Evolutionary conservation across 2,113 vertebrate species (phyloP), one percentile per base, ranked within the genome.

Genomic region (Tonatia bakeri): DNA sequence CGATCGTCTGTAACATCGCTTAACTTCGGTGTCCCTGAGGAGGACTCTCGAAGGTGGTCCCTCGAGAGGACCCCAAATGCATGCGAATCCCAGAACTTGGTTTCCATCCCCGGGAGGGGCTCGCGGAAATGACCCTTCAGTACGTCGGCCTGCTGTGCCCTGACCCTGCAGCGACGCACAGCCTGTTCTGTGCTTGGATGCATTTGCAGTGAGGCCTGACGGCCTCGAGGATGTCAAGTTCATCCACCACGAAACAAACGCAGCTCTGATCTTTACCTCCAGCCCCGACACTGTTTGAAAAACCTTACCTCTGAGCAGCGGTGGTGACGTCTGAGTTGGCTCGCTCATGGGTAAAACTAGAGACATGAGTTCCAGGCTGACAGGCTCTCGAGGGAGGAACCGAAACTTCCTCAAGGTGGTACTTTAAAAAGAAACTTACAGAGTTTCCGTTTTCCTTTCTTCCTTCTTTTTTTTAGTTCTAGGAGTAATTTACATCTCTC

Each of bases 401-500:
- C n/a, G 83, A 94, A 96, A 96, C 87, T 45, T 47, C 64, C 50
- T 88, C 61, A 43, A 79, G 56, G 65, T 61, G 87, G 4, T 75
- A 67, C 36, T 86, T 82, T 9, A 67, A 87, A 73, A 93, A 77
- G 50, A 84, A 64, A 1, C 17, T 92, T 8, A 33, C 1, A 89
- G 77, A 5, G 59, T 77, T 91, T 45, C 3, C 1, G 15, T 36
- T 28, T 28, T 64, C 33, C 16, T 70, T 61, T 38, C 50, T 56
- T 38, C 7, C 36, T 38, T 80, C 52, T 52, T 36, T 93, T 93
- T 90, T 86, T 93, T 26, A 59, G 47, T 76, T 69, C 38, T 43
- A 79, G 64, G 86, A 89, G n/a, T 73, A 67, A 91, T 94, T 91
- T 95, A 70, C 59, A 94, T 91, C 70, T 96, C 90, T 94, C 77